These are phyloP conservation scores for Monopis laevigella DNA, from an alignment of 2,888 invertebrate species.

Conservation along the genomic window DNA sequence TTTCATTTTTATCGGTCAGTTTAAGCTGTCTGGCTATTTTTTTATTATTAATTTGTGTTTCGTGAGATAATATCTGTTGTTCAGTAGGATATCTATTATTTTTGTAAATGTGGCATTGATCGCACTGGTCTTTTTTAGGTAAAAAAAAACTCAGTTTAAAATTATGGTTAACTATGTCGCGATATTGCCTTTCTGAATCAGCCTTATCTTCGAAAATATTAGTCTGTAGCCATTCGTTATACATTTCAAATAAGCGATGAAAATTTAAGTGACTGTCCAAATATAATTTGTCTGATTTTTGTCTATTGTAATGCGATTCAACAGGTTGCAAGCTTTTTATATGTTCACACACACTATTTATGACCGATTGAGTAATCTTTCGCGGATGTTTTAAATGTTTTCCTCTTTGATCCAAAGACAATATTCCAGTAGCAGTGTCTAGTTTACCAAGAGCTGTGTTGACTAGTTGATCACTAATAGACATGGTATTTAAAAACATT, in stretches of 20 bases:
- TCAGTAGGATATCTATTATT: slow-evolving; percentile 11
- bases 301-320: slow-evolving; percentile 13
- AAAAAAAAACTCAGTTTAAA: slow-evolving; percentile 16
- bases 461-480: slow-evolving; percentile 12
- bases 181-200: slow-evolving; percentile 12
- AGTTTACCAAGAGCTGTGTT: slow-evolving; percentile 11
- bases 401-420: slow-evolving; percentile 11
- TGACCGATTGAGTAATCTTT: slow-evolving; percentile 11
- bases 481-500: slow-evolving; percentile 13
- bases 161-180: slow-evolving; percentile 15
- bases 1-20: slow-evolving; percentile 15
- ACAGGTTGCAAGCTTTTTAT: slow-evolving; percentile 3
- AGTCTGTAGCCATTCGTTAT: slow-evolving; percentile 5
- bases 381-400: slow-evolving; percentile 3
- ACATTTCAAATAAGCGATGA: slow-evolving; percentile 7
- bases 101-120: slow-evolving; percentile 15
- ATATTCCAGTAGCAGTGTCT: slow-evolving; percentile 8
- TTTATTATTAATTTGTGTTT: slow-evolving; percentile 11
- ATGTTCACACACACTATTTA: slow-evolving; percentile 14
- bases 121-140: slow-evolving; percentile 17
- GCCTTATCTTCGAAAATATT: slow-evolving; percentile 6
- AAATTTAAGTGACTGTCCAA: slow-evolving; percentile 13
- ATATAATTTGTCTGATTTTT: slow-evolving; percentile 9
- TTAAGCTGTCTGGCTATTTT: slow-evolving; percentile 13
- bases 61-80: slow-evolving; percentile 6